Evolutionary conservation across 2,888 invertebrate species (phyloP).

Genomic region (Suillia variegata): DNA sequence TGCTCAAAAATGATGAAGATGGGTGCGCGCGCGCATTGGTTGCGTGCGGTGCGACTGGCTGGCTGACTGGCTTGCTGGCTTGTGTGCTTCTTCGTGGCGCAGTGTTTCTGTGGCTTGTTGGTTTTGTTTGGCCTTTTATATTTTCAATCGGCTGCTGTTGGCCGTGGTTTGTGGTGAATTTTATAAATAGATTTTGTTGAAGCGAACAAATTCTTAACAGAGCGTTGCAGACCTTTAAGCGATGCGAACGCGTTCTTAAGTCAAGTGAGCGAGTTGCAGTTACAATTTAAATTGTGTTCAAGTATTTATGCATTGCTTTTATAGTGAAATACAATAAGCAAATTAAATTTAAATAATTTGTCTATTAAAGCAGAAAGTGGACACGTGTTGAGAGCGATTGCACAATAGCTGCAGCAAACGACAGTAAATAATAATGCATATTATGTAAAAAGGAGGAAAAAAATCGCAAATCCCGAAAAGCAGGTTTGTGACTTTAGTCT

Average conservation of each 20-base stretch:
- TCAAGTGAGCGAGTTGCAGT: not conserved
- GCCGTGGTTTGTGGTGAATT: constrained; percentile 6
- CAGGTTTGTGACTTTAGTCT: constrained; percentile 39
- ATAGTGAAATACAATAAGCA: not conserved
- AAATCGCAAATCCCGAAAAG: constrained; percentile 17
- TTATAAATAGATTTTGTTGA: constrained; percentile 19
- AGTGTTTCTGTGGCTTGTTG: not conserved
- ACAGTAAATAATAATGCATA: not conserved
- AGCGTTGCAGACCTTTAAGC: not conserved
- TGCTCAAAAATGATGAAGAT: not conserved
- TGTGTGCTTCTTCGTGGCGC: too few species aligned
- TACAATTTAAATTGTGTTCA: not conserved
- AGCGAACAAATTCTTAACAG: constrained; percentile 5
- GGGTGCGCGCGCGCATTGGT: not conserved
- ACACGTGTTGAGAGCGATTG: not conserved
- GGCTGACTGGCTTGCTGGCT: too few species aligned
- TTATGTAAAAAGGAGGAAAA: not conserved
- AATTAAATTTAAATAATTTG: not conserved
- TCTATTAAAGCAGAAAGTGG: not conserved
- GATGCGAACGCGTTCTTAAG: constrained; percentile 12
- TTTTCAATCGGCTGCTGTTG: not conserved
- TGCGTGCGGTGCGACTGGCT: too few species aligned
- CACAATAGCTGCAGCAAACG: not conserved
- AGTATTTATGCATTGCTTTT: not conserved
- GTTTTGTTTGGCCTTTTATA: not conserved